A percentile compares a stretch with the other conserved stretches of the same genome.
Conservation (phyloP, 2,797 vertebrate genomes). For the Cynodonichthys magdalenae region DNA sequence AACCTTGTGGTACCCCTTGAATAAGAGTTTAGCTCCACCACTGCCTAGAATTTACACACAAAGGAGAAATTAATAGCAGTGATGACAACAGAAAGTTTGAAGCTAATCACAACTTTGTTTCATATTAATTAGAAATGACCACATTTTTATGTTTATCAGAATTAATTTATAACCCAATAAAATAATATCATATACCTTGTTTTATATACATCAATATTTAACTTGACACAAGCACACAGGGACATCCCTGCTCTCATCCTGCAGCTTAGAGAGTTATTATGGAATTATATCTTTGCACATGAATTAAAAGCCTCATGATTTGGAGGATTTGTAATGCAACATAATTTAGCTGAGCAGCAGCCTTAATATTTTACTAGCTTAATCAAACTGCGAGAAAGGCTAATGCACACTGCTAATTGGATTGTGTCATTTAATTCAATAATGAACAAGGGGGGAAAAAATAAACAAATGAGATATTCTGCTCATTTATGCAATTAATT, state of each 20-base stretch:
- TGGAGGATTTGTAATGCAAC: conserved; percentile 67
- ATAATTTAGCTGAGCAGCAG: conserved; percentile 71
- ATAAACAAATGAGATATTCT: conserved; percentile 69
- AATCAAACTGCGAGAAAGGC: conserved; percentile 73
- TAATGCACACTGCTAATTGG: conserved; percentile 76
- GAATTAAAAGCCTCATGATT: conserved; percentile 57
- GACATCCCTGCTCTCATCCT: conserved; percentile 6
- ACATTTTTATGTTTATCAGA: no score
- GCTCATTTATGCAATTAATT: conserved; percentile 75
- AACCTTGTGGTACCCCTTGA: no score
- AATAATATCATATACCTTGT: not conserved
- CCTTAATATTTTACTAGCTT: conserved; percentile 73
- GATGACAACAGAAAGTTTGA: conserved; percentile 29
- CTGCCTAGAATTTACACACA: conserved; percentile 31
- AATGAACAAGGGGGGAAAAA: conserved; percentile 57
- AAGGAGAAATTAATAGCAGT: conserved; percentile 22
- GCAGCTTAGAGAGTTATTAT: conserved; percentile 26
- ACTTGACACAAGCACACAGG: conserved; percentile 11
- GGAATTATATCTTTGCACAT: conserved; percentile 43
- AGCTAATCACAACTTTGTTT: conserved; percentile 18
- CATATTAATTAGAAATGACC: not conserved
- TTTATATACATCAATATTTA: conserved; percentile 5
- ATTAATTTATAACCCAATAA: no score
- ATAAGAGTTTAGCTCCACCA: no score
- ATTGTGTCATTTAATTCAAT: conserved; percentile 79